Evolutionary conservation across 2,113 vertebrate genomes (phyloP).

Genomic region (Crocuta crocuta): DNA sequence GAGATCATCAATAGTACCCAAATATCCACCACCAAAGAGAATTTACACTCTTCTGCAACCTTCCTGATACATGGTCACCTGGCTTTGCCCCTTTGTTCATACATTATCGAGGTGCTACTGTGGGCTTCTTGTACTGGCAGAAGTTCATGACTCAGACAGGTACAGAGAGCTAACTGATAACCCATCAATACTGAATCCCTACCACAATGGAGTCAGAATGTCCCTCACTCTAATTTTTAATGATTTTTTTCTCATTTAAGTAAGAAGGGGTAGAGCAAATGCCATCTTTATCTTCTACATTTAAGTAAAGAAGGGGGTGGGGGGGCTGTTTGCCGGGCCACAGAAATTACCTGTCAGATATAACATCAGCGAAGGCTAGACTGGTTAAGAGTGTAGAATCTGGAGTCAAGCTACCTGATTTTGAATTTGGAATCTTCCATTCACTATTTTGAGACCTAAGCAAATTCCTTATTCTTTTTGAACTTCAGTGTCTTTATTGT

Average conservation of each 20-base stretch:
- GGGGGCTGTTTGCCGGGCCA: background rate
- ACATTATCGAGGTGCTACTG: background rate
- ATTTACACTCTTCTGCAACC: background rate
- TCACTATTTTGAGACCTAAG: background rate
- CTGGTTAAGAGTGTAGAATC: background rate
- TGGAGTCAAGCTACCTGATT: background rate
- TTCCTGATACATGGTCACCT: background rate
- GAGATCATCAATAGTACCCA: background rate
- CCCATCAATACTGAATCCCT: background rate
- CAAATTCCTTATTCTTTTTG: background rate
- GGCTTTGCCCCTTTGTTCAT: background rate
- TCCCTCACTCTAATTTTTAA: slow-evolving; percentile 9
- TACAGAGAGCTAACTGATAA: background rate
- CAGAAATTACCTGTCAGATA: background rate
- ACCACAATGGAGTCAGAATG: background rate
- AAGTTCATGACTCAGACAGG: background rate
- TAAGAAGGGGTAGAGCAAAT: background rate
- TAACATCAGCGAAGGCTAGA: background rate
- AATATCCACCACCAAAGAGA: background rate
- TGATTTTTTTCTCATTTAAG: background rate
- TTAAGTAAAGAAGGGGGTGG: background rate
- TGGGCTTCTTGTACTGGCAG: background rate
- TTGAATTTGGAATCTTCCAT: background rate
- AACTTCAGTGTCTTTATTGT: background rate
- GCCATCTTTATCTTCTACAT: slow-evolving; percentile 1